Conservation (phyloP, 2,797 vertebrate species). For the Meda fulgida region DNA sequence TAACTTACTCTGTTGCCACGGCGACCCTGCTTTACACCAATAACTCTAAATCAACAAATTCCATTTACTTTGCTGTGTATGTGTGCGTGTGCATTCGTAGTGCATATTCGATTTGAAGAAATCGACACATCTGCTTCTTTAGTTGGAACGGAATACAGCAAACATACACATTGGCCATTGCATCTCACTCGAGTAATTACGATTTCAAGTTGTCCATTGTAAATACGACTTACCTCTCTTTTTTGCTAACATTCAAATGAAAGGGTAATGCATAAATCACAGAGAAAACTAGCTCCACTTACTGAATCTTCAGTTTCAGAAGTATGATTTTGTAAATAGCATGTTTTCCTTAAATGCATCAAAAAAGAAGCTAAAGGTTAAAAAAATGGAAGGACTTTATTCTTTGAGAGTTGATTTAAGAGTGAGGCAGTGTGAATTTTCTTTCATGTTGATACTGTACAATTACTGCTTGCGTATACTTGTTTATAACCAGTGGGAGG, state of each 20-base stretch:
- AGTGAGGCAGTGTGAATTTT: conserved; percentile 50
- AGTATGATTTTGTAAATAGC: conserved; percentile 67
- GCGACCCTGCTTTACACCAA: conserved; percentile 33
- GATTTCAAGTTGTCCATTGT: conserved; percentile 53
- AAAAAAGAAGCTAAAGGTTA: conserved; percentile 76
- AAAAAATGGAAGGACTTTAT: conserved; percentile 71
- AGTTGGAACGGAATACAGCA: conserved; percentile 22
- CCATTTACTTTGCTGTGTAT: conserved; percentile 43
- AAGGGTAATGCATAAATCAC: conserved; percentile 42
- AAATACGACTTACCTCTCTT: conserved; percentile 55
- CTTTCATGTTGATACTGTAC: conserved; percentile 37
- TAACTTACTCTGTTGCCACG: conserved; percentile 26
- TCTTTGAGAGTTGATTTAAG: conserved; percentile 73
- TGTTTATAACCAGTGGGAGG: conserved; percentile 31
- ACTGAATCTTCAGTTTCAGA: conserved; percentile 51
- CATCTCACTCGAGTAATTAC: not conserved
- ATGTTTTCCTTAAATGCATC: conserved; percentile 34
- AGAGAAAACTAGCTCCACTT: conserved; percentile 46
- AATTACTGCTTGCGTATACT: conserved; percentile 34
- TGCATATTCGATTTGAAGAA: conserved; percentile 37
- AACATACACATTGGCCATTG: conserved; percentile 3
- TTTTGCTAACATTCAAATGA: conserved; percentile 51
- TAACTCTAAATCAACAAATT: conserved; percentile 49
- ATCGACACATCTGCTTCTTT: conserved; percentile 5
- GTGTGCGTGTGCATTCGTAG: conserved; percentile 28